These are phyloP conservation scores for Acanthacorydalis orientalis DNA, from an alignment of 2,888 invertebrate species.

Conservation along the genomic window DNA sequence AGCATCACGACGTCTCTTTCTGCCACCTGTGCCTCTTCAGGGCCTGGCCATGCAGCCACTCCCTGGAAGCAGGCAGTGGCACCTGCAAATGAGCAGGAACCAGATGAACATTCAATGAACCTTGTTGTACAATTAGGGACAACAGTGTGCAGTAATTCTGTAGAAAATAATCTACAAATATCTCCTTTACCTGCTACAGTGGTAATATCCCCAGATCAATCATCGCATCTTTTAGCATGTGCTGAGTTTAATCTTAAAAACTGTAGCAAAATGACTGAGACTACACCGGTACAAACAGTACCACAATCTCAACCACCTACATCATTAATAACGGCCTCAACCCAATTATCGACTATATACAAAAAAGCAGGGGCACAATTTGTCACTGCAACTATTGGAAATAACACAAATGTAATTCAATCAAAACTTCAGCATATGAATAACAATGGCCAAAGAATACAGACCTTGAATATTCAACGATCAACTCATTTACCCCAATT, in stretches of 20 bases:
- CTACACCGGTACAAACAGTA: background rate
- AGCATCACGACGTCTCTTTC: too few species aligned
- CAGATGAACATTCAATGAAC: slow-evolving; percentile 3
- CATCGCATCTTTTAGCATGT: background rate
- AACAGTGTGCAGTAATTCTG: slow-evolving; percentile 3
- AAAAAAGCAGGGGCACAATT: background rate
- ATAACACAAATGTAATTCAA: background rate
- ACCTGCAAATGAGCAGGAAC: background rate
- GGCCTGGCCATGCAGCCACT: slow-evolving; percentile 2
- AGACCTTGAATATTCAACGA: slow-evolving; percentile 5
- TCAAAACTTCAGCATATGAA: slow-evolving; percentile 1
- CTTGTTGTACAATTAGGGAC: slow-evolving; percentile 5
- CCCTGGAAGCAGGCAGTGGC: background rate
- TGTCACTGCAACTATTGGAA: too few species aligned
- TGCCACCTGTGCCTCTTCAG: background rate
- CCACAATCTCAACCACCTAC: background rate
- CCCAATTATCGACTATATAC: slow-evolving; percentile 1
- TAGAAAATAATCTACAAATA: slow-evolving; percentile 3
- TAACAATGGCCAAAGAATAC: slow-evolving; percentile 3
- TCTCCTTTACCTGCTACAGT: slow-evolving; percentile 3
- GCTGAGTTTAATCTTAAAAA: background rate
- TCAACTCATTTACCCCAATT: slow-evolving; percentile 4
- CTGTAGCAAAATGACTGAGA: background rate
- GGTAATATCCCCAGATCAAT: slow-evolving; percentile 2
- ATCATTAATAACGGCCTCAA: background rate